phyloP scores from a whole-genome alignment of 2,888 invertebrate species.

The Stenodema calcarata region DNA sequence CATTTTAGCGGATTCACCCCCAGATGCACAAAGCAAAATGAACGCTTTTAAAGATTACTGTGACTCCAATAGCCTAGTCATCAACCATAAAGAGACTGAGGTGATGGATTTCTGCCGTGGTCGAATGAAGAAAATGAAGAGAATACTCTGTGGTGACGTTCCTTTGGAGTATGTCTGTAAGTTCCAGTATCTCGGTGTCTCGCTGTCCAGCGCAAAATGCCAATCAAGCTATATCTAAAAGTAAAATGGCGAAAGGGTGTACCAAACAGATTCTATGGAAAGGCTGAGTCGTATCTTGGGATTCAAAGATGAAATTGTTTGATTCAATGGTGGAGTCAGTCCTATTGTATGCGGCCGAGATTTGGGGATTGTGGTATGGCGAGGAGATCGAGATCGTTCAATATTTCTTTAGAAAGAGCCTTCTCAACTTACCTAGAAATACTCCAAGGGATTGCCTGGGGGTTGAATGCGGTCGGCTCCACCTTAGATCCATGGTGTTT shows the following conservation, averaged over 20 bases:
- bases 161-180: not conserved
- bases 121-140: not conserved
- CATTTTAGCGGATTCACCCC: not conserved
- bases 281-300: not conserved
- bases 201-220: not conserved
- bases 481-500: not conserved
- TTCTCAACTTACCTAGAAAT: not conserved
- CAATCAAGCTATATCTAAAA: not conserved
- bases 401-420: not conserved
- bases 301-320: not conserved
- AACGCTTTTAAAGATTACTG: slow-evolving; percentile 14
- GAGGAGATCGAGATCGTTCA: not conserved
- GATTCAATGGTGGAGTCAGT: not conserved
- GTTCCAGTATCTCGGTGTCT: not conserved
- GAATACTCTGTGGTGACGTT: not conserved
- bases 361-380: not conserved
- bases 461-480: not conserved
- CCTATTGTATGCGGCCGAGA: no score
- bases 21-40: not conserved
- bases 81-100: slow-evolving; percentile 25
- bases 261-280: not conserved
- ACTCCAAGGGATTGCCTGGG: not conserved
- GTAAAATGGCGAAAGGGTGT: not conserved
- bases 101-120: not conserved
- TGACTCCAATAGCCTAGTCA: not conserved